Evolutionary conservation across 92 coral and sea anemone species (phyloP), one percentile per base, ranked within the genome.

Genomic region (Porites cylindrica): DNA sequence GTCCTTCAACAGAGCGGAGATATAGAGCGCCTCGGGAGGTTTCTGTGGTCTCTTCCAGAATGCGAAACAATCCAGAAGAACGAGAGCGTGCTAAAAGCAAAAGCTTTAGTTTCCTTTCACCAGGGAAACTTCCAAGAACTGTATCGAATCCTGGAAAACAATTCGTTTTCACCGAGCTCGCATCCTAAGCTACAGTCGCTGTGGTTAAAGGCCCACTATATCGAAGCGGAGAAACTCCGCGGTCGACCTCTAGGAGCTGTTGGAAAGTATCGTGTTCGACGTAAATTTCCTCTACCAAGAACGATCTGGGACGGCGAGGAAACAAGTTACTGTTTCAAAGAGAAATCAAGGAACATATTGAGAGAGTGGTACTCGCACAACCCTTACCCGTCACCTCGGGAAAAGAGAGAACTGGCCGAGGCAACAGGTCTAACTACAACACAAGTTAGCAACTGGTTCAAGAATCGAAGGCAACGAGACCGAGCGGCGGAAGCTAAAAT

Each of bases 231-330:
- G 85, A 97, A 97, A 79, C 93, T 97, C 14, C 93, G 99, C 17
- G 99, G 99, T 29, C 90, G 99, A 75, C 99, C 99, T 50, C 90
- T 97, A 54, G 99, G 99, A 83, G 99, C 99, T 32, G 99, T 97
- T 77, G 99, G 99, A 64, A 97, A 97, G 90, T 97, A 97, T 92
- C 94, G 99, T 43, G 99, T 97, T 74, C 93, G 99, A 85, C 99
- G 99, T 90, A 97, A 97, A 90, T 97, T 97, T 82, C 99, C 99
- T 38, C 85, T 97, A 62, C 99, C 99, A 79, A 92, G 99, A 26
- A 97, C 99, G 80, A 97, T 97, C 73, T 97, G 99, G 99, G 99
- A 97, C 88, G 99, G 99, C 56, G 99, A 97, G 78, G 99, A 97
- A 85, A 97, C 99, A 24, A 97, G 99, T 85, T 97, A 97, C 89